Conservation (phyloP, 2,888 invertebrate genomes). For the Cataglyphis cursor region DNA sequence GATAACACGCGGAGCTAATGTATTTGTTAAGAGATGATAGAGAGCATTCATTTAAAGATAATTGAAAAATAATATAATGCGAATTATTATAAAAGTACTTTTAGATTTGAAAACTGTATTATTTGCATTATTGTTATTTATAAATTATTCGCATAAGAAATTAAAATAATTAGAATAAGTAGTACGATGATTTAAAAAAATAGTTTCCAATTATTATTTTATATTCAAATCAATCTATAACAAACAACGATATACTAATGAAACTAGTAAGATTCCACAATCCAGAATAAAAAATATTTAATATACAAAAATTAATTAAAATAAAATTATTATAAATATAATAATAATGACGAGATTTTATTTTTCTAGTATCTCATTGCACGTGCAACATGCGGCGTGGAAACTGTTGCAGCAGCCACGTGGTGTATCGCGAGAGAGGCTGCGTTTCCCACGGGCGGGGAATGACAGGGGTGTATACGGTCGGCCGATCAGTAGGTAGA, state of each 20-base stretch:
- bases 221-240: not conserved
- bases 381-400: constrained; percentile 25
- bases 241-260: not conserved
- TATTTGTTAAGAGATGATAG: not conserved
- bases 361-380: not conserved
- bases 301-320: not conserved
- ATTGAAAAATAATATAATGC: not conserved
- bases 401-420: constrained; percentile 63
- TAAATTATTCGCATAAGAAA: not conserved
- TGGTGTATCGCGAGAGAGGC: constrained; percentile 72
- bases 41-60: not conserved
- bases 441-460: constrained; percentile 71
- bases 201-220: not conserved
- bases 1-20: constrained; percentile 5
- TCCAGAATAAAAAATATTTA: not conserved
- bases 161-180: not conserved
- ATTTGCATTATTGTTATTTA: not conserved
- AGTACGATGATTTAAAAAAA: not conserved
- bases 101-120: not conserved
- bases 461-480: constrained; percentile 74
- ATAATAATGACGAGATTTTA: not conserved
- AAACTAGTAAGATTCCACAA: not conserved
- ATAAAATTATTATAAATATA: not conserved
- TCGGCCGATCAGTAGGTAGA: constrained; percentile 74
- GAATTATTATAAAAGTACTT: not conserved